Evolutionary conservation across 2,888 invertebrate genomes (phyloP).

Genomic region (Pycnomerus fuliginosus): DNA sequence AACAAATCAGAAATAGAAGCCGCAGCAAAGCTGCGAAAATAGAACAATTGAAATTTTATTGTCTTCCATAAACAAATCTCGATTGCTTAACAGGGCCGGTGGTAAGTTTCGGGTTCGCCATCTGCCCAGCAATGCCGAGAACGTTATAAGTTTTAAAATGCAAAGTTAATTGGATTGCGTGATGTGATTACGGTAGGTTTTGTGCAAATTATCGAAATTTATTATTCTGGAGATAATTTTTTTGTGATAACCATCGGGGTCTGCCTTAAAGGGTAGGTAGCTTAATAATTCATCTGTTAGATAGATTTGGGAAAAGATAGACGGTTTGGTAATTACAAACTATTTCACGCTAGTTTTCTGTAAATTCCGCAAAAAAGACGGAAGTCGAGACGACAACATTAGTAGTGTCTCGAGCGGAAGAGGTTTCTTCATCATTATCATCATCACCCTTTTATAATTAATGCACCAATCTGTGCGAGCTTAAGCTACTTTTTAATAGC

Average conservation of each 20-base stretch:
- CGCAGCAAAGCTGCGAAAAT: no score
- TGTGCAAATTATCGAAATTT: slow-evolving; percentile 23
- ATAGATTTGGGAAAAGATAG: slow-evolving; percentile 10
- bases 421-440: slow-evolving; percentile 9
- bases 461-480: slow-evolving; percentile 16
- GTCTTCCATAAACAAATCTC: no score
- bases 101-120: no score
- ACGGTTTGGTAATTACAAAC: slow-evolving; percentile 10
- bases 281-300: slow-evolving; percentile 10
- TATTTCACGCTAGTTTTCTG: slow-evolving; percentile 18
- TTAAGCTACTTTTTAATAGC: slow-evolving; percentile 12
- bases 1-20: no score
- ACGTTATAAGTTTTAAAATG: slow-evolving; percentile 16
- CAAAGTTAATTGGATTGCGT: slow-evolving; percentile 21
- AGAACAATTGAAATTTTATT: no score
- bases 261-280: slow-evolving; percentile 5
- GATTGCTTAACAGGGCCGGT: no score
- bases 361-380: background rate
- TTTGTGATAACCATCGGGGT: slow-evolving; percentile 8
- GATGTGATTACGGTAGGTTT: slow-evolving; percentile 18
- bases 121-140: slow-evolving; percentile 12
- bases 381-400: background rate
- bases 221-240: slow-evolving; percentile 13
- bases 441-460: slow-evolving; percentile 11
- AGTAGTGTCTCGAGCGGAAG: slow-evolving; percentile 4